phyloP scores from a whole-genome alignment of 1,140 invertebrate species.

The Zaprionus capensis region DNA sequence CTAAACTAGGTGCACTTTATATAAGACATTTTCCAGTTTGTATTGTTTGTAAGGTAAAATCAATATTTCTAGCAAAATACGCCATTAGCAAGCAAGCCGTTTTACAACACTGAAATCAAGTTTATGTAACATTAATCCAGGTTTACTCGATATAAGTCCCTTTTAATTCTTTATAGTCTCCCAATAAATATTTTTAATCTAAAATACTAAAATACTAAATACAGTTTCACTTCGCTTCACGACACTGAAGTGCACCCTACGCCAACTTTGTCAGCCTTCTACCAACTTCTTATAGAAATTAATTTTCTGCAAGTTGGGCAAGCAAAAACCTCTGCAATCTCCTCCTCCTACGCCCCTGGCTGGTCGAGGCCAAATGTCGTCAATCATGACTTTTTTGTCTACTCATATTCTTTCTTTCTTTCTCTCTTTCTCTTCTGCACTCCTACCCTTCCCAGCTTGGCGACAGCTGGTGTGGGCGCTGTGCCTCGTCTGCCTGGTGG shows the following conservation, averaged over 20 bases:
- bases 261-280: background rate
- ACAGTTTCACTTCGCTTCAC: background rate
- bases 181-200: too few relatives aligned
- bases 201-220: too few relatives aligned
- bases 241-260: background rate
- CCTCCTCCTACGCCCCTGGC: background rate
- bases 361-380: constrained; percentile 30
- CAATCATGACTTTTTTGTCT: constrained; percentile 38
- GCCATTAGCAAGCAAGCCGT: too few relatives aligned
- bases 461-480: constrained; percentile 44
- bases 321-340: background rate
- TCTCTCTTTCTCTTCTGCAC: background rate
- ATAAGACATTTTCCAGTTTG: too few relatives aligned
- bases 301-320: too few relatives aligned
- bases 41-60: too few relatives aligned
- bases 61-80: too few relatives aligned
- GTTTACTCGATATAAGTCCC: too few relatives aligned
- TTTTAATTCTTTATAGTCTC: too few relatives aligned
- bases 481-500: constrained; percentile 70
- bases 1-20: too few relatives aligned
- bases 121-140: too few relatives aligned
- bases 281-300: background rate
- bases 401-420: constrained; percentile 14
- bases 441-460: constrained; percentile 34
- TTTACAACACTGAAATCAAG: background rate